phyloP scores from a whole-genome alignment of 2,797 vertebrate genomes.

The Eleutherodactylus coqui region DNA sequence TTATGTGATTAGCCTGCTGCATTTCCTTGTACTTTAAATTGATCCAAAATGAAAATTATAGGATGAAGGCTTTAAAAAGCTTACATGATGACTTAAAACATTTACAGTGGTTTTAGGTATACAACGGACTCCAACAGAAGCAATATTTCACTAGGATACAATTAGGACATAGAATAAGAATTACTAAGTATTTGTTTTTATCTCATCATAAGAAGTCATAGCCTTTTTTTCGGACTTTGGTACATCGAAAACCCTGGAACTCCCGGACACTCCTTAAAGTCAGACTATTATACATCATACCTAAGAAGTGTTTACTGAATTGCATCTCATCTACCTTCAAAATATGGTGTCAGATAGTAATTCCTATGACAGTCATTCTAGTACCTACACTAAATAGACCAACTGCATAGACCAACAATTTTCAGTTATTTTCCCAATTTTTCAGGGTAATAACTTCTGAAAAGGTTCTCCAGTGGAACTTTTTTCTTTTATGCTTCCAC shows the following conservation, averaged over 20 bases:
- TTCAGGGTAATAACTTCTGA: neutral
- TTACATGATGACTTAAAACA: constrained; percentile 7
- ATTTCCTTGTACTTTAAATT: constrained; percentile 12
- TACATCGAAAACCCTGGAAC: too few relatives aligned
- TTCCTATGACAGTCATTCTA: neutral
- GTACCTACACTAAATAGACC: neutral
- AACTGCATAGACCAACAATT: neutral
- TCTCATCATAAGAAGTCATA: too few relatives aligned
- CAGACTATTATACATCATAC: neutral
- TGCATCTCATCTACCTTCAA: neutral
- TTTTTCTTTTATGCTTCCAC: too few relatives aligned
- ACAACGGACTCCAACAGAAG: neutral
- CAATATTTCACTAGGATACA: neutral
- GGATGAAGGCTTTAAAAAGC: constrained; percentile 2
- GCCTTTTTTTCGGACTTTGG: too few relatives aligned
- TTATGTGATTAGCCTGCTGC: constrained; percentile 34
- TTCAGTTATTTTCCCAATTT: neutral
- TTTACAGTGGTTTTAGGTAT: constrained; percentile 5
- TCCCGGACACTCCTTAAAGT: too few relatives aligned
- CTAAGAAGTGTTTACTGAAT: neutral
- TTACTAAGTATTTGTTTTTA: neutral
- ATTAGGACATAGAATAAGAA: neutral
- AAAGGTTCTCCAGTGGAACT: too few relatives aligned
- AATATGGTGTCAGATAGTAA: neutral
- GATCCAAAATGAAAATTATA: constrained; percentile 31